A percentile compares a stretch with the other conserved stretches of the same genome.
Evolutionary conservation across 1,140 invertebrate species (phyloP).

Genomic region (Eupeodes corollae): DNA sequence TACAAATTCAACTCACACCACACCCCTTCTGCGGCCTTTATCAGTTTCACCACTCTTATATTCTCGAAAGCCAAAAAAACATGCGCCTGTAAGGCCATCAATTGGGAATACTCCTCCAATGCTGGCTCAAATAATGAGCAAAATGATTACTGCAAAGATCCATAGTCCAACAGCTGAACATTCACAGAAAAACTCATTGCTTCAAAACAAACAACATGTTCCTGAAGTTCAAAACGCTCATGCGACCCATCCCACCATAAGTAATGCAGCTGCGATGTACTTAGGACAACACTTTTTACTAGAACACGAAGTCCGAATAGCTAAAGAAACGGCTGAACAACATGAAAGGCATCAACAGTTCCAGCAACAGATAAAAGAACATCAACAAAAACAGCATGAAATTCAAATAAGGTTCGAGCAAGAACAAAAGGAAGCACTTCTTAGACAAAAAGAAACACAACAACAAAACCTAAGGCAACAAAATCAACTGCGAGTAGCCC

Average conservation of each 20-base stretch:
- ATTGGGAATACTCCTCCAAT: slow-evolving; percentile 41
- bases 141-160: slow-evolving; percentile 54
- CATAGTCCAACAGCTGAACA: slow-evolving; percentile 43
- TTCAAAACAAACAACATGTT: slow-evolving; percentile 47
- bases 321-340: slow-evolving; percentile 49
- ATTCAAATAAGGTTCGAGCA: slow-evolving; percentile 47
- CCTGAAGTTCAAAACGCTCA: slow-evolving; percentile 20
- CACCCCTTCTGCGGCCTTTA: not conserved
- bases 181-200: slow-evolving; percentile 40
- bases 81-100: slow-evolving; percentile 3
- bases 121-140: slow-evolving; percentile 56
- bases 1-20: slow-evolving; percentile 11
- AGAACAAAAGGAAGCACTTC: slow-evolving; percentile 37
- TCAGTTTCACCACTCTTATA: too few relatives aligned
- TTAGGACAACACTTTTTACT: slow-evolving; percentile 61
- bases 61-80: not conserved
- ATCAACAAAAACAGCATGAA: slow-evolving; percentile 39
- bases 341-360: slow-evolving; percentile 45
- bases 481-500: slow-evolving; percentile 42
- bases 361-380: slow-evolving; percentile 36
- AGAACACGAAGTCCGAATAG: slow-evolving; percentile 61
- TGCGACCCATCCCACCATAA: slow-evolving; percentile 45
- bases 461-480: slow-evolving; percentile 33
- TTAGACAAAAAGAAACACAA: slow-evolving; percentile 35
- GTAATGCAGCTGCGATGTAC: slow-evolving; percentile 63